These are phyloP conservation scores for Oenanthe oenanthe DNA, from an alignment of 2,113 vertebrate species.

Conservation along the genomic window DNA sequence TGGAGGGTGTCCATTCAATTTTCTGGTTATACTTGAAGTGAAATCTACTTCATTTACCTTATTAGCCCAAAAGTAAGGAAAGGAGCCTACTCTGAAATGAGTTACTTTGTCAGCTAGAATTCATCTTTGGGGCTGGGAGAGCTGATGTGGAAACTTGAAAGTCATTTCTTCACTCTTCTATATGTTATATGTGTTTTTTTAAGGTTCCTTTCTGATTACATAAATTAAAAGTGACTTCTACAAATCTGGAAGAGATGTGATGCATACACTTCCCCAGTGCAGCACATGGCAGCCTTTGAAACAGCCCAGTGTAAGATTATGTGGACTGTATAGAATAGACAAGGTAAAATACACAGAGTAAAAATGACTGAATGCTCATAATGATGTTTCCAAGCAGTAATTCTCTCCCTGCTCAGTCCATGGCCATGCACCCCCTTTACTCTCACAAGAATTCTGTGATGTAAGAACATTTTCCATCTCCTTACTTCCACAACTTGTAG, in stretches of 20 bases:
- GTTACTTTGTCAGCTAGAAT: not conserved
- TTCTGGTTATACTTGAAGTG: not conserved
- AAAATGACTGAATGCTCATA: not conserved
- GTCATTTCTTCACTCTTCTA: not conserved
- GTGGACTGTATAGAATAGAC: rapidly evolving
- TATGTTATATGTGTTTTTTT: not conserved
- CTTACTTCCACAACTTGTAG: not conserved
- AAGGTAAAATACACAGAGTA: not conserved
- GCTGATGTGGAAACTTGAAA: not conserved
- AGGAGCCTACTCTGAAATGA: not conserved
- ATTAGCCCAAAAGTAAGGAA: conserved; percentile 10
- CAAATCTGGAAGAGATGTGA: not conserved
- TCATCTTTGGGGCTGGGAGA: not conserved
- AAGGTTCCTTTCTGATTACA: not conserved
- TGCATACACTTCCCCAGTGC: not conserved
- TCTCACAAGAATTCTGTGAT: not conserved
- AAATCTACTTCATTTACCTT: conserved; percentile 12
- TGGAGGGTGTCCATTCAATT: not conserved
- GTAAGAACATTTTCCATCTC: not conserved
- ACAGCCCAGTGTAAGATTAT: not conserved
- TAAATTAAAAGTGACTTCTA: not conserved
- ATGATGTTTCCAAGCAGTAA: not conserved
- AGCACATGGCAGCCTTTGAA: not conserved
- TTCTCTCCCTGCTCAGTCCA: not conserved
- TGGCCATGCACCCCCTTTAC: not conserved